Evolutionary conservation across 2,113 vertebrate genomes (phyloP), one percentile per base, ranked within the genome.

Genomic region (Fregetta grallaria): DNA sequence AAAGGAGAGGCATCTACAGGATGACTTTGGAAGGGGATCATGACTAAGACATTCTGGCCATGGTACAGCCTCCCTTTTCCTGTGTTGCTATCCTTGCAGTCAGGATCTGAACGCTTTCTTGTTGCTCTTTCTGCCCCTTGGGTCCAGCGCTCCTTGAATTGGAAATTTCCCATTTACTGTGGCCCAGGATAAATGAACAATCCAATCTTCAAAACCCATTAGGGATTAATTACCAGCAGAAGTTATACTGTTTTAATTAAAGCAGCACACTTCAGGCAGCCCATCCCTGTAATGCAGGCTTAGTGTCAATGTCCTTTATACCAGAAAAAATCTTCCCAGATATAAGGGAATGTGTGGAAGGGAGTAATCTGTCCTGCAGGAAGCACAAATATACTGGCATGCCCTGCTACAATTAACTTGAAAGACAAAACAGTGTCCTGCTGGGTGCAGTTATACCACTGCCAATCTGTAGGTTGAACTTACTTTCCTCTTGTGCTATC

Each of bases 221-320:
- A 90, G 68, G 68, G 53, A 87, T 81, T 92, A 87, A 88, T 94
- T 90, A 63, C 30, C 72, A 84, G 38, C 38, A 84, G 68, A 81
- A 92, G 47, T 88, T 85, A 72, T 19, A 63, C 42, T 53, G 83
- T 38, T 92, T 94, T 84, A 88, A 92, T 94, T 90, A 88, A 86
- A 90, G 56, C 56, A 42, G 25, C 42, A 38, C 34, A 72, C 34
- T 75, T 84, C 36, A 71, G 81, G 34, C 55, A 76, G 42, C 40
- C 59, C 40, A 62, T 21, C 40, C 49, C 63, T 71, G 58, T 50
- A 88, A 88, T 40, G 36, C 26, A 71, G 50, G 23, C 45, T 68
- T 84, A 45, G 47, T 71, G 42, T 58, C 34, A 25, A 71, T 49
- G 38, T 59, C 40, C 40, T 79, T 72, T 84, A 36, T 50, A 23